phyloP scores from a whole-genome alignment of 1,140 invertebrate species.

The Scaptomyza montana region DNA sequence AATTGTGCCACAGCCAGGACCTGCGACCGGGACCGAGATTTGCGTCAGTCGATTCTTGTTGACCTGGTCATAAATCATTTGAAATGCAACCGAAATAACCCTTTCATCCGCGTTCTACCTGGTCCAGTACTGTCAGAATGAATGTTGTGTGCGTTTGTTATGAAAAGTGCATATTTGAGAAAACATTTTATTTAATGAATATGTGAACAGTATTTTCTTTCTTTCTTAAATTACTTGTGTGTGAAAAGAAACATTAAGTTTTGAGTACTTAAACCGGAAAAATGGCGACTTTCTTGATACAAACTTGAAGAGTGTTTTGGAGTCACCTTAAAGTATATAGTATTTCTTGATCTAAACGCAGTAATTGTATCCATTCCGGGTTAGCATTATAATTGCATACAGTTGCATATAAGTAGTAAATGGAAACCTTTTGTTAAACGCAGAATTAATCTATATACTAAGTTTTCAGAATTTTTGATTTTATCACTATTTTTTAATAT shows the following conservation, averaged over 20 bases:
- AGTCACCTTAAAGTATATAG: too few species aligned
- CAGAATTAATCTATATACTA: too few species aligned
- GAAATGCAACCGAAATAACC: constrained; percentile 35
- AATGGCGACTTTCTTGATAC: too few species aligned
- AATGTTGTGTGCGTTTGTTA: constrained; percentile 26
- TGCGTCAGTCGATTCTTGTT: constrained; percentile 53
- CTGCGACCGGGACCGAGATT: constrained; percentile 38
- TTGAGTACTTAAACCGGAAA: background rate
- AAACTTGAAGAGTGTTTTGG: too few species aligned
- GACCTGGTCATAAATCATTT: constrained; percentile 59
- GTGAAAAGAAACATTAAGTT: background rate
- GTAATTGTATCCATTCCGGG: too few species aligned
- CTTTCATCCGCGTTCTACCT: constrained; percentile 53
- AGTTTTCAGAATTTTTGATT: too few species aligned
- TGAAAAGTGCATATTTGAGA: constrained; percentile 15
- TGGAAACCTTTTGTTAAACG: too few species aligned
- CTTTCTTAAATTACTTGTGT: background rate
- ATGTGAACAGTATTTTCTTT: constrained; percentile 8
- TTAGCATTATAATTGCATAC: too few species aligned
- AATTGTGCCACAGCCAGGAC: constrained; percentile 34
- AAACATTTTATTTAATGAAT: constrained; percentile 9
- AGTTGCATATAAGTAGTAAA: too few species aligned
- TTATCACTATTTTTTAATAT: too few species aligned
- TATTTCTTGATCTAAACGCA: too few species aligned
- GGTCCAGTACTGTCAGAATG: constrained; percentile 11